phyloP scores from a whole-genome alignment of 2,797 vertebrate genomes.

The Diceros bicornis region DNA sequence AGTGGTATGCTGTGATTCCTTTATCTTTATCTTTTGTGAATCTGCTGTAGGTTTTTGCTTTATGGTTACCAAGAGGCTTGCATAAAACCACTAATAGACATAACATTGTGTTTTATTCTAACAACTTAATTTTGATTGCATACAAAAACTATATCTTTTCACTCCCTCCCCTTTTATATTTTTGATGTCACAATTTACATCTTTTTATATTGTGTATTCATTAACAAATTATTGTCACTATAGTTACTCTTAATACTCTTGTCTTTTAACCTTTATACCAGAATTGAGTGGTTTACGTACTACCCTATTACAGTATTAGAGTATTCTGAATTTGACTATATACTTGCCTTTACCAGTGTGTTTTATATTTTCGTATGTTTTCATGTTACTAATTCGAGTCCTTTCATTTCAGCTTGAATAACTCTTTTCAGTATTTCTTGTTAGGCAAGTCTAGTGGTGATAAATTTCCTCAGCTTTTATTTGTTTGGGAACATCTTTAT shows the following conservation, averaged over 20 bases:
- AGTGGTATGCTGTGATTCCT: neutral
- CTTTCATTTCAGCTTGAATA: neutral
- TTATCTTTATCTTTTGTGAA: neutral
- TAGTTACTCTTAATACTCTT: neutral
- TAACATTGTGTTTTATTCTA: neutral
- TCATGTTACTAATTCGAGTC: neutral
- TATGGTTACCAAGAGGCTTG: neutral
- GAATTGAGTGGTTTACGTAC: neutral
- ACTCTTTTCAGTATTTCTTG: neutral
- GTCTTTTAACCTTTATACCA: neutral
- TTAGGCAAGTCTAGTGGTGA: neutral
- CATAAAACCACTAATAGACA: neutral
- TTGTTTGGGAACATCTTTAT: neutral
- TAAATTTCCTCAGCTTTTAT: neutral
- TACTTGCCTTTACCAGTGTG: neutral
- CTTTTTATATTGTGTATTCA: neutral
- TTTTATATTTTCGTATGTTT: neutral
- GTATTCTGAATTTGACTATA: neutral
- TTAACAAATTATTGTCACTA: neutral
- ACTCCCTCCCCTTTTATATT: neutral
- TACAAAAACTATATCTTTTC: neutral
- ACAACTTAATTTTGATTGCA: neutral
- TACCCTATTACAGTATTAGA: neutral
- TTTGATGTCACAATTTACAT: neutral
- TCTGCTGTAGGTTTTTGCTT: neutral